Conservation (phyloP, 1,140 invertebrate genomes). For the Pseudomyrmex pallidus region DNA sequence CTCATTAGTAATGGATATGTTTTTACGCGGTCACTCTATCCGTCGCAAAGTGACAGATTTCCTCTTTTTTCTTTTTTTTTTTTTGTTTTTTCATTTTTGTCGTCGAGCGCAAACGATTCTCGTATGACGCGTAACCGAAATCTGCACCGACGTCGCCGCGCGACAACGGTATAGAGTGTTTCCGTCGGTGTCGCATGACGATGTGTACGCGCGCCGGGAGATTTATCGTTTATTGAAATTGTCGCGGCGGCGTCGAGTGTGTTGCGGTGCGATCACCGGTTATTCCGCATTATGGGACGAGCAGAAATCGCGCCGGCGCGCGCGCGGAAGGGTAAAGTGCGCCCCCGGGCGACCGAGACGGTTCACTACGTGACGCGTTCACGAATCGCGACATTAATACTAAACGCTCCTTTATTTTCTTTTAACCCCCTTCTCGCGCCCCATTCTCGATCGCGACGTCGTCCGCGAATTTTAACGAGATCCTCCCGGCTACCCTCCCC, state of each 20-base stretch:
- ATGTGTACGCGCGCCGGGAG: constrained; percentile 31
- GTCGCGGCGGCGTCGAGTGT: constrained; percentile 17
- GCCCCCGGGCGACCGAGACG: constrained; percentile 46
- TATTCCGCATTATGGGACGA: constrained; percentile 66
- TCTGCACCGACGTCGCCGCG: constrained; percentile 14
- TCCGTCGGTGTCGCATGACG: constrained; percentile 28
- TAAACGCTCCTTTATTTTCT: constrained; percentile 72
- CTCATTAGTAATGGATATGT: neutral
- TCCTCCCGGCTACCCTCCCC: constrained; percentile 38
- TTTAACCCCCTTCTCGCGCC: constrained; percentile 51
- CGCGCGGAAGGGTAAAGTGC: neutral
- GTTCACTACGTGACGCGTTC: constrained; percentile 73
- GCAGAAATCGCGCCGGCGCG: constrained; percentile 23
- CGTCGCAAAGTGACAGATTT: neutral
- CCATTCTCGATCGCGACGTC: constrained; percentile 47
- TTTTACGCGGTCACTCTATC: neutral
- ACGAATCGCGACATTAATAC: constrained; percentile 76
- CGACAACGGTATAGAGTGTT: constrained; percentile 1
- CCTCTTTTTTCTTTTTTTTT: no score
- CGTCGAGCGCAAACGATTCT: neutral
- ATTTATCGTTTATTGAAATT: constrained; percentile 74
- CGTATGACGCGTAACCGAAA: constrained; percentile 30
- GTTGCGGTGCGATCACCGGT: constrained; percentile 55
- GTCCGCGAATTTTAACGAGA: constrained; percentile 75
- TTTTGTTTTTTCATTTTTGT: neutral